Base-by-base conservation (phyloP, 2,888 invertebrate species). In the Caenorhabditis wallacei region DNA sequence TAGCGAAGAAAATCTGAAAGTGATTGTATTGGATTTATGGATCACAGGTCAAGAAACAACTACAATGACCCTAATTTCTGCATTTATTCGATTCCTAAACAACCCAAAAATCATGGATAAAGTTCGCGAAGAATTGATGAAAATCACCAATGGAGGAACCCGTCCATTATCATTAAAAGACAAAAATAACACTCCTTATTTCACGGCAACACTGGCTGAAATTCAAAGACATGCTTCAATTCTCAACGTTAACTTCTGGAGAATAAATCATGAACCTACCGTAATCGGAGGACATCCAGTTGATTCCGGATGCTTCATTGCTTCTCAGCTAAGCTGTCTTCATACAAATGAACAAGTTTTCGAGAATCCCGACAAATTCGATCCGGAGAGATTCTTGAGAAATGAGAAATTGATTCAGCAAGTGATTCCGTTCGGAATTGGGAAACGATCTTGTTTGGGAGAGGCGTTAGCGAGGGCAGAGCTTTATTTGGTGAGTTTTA, bases 21-120 rank as follows among this genome's bases (percentile, higher is more conserved):
- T 56, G 18, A 43, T 82, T 20, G 37, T 85, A 8, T 11, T 66
- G 11, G 86, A 87, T 11, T 26, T 87, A 18, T 87, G 85, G 85
- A 20, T 76, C 4, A 82, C 87, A 11, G 87, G 87, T 1, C 84
- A 85, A 40, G 87, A 87, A 7, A 87, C 87, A 0, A 84, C 84
- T 0, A 61, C 79, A 18, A 84, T 63, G 0, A 87, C 85, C 1
- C 43, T 87, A 40, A 63, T 63, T 11, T 83, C 79, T 59, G 84
- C 64, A 7, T 70, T 80, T 48, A 48, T 64, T n/a, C 56, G 66
- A 22, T 24, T 87, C 40, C 68, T 85, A 3, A 57, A 71, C n/a
- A 70, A 85, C 30, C 85, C 82, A 11, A 72, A 84, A 20, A 57
- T 69, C 37, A 72, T 78, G 69, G 61, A 35, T 1, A 79, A 70